Percentiles rank a stretch among this genome's conserved stretches.
Conservation (phyloP, 2,113 vertebrate species). For the Hydrochoerus hydrochaeris region DNA sequence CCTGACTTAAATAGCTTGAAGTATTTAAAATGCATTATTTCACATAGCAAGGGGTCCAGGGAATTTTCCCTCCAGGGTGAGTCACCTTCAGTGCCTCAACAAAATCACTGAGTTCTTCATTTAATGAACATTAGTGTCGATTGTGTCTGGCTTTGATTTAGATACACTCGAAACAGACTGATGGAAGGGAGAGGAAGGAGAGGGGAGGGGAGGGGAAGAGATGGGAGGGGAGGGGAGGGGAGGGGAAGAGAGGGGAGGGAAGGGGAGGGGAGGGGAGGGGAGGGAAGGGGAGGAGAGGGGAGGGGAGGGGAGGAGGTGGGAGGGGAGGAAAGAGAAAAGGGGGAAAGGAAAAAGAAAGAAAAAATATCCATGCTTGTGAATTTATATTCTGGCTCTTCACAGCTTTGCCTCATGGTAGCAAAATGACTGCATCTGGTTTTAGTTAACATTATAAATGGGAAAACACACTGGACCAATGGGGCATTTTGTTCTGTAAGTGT, state of each 20-base stretch:
- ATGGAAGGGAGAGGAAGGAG: background rate
- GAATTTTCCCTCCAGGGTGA: background rate
- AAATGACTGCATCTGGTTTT: background rate
- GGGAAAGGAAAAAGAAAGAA: background rate
- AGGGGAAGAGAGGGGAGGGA: background rate
- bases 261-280: background rate
- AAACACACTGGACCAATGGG: background rate
- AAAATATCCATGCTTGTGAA: background rate
- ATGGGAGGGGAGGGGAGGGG: rapidly evolving
- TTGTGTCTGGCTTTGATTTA: background rate
- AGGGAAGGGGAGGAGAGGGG: background rate
- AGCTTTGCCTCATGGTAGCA: background rate
- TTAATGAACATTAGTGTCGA: background rate
- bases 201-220: background rate
- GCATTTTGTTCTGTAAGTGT: background rate
- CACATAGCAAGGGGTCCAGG: background rate
- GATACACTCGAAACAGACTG: background rate
- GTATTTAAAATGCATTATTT: background rate
- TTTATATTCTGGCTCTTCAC: background rate
- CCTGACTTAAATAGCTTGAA: background rate
- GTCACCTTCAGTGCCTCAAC: background rate
- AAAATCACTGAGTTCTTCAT: background rate
- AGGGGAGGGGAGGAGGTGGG: too few relatives aligned
- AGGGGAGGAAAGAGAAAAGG: too few relatives aligned
- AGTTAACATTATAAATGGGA: background rate